Evolutionary conservation across 2,888 invertebrate species (phyloP).

Genomic region (Dryadula phaetusa): DNA sequence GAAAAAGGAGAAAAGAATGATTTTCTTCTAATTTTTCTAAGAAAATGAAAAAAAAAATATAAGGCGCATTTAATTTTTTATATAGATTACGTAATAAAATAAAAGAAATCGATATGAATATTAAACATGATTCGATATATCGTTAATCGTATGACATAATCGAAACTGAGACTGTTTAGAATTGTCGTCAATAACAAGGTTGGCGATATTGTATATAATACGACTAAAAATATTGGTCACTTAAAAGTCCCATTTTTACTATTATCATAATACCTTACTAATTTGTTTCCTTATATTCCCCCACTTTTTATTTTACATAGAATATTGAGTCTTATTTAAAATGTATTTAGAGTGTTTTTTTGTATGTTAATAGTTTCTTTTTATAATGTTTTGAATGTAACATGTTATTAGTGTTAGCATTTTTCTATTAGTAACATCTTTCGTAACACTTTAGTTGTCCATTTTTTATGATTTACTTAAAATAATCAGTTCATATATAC

Average conservation of each 20-base stretch:
- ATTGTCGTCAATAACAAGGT: conserved; percentile 4
- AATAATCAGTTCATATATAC: not conserved
- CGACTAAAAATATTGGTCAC: conserved; percentile 9
- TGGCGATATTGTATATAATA: not conserved
- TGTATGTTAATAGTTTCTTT: too few species aligned
- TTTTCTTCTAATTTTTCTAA: too few species aligned
- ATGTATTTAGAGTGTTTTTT: not conserved
- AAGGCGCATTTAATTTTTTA: too few species aligned
- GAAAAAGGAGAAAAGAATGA: too few species aligned
- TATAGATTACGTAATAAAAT: too few species aligned
- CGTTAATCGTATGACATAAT: not conserved
- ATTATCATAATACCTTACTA: not conserved
- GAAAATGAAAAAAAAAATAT: too few species aligned
- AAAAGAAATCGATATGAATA: not conserved
- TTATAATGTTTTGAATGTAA: not conserved
- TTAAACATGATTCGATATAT: not conserved
- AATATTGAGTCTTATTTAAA: not conserved
- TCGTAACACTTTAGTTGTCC: not conserved
- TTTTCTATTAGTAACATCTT: not conserved
- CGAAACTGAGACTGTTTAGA: not conserved
- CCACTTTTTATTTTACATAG: not conserved
- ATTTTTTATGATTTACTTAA: not conserved
- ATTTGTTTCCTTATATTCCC: not conserved
- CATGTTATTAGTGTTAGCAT: not conserved
- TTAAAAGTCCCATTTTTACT: not conserved